These are phyloP conservation scores for Drosophila paramelanica DNA, from an alignment of 2,888 invertebrate genomes.

Conservation along the genomic window DNA sequence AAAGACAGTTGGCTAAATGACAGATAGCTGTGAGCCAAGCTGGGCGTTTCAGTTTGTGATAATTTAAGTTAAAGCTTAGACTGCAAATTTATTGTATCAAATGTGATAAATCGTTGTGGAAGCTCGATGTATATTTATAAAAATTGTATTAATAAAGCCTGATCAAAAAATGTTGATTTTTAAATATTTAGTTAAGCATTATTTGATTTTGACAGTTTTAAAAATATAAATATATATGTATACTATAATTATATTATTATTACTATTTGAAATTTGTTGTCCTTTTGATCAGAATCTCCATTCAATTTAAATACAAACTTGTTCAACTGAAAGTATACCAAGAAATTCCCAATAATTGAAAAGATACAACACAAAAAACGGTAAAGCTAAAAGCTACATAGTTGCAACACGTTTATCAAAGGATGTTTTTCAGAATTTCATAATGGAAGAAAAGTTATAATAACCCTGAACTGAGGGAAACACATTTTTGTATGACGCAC, in stretches of 20 bases:
- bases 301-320: not conserved
- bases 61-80: not conserved
- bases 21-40: not conserved
- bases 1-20: constrained; percentile 15
- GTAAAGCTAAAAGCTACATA: not conserved
- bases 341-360: constrained; percentile 11
- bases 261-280: too few relatives aligned
- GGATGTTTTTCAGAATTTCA: not conserved
- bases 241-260: too few relatives aligned
- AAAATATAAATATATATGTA: too few relatives aligned
- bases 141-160: too few relatives aligned
- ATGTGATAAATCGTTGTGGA: not conserved
- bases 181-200: too few relatives aligned
- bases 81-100: constrained; percentile 8
- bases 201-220: too few relatives aligned
- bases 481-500: not conserved
- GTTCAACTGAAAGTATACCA: constrained; percentile 2
- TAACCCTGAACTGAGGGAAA: not conserved
- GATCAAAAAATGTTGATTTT: too few relatives aligned
- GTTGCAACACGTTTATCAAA: not conserved
- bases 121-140: too few relatives aligned
- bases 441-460: constrained; percentile 14
- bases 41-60: not conserved
- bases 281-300: too few relatives aligned
- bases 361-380: not conserved